phyloP scores from a whole-genome alignment of 2,113 vertebrate species.

The Erythrolamprus reginae region DNA sequence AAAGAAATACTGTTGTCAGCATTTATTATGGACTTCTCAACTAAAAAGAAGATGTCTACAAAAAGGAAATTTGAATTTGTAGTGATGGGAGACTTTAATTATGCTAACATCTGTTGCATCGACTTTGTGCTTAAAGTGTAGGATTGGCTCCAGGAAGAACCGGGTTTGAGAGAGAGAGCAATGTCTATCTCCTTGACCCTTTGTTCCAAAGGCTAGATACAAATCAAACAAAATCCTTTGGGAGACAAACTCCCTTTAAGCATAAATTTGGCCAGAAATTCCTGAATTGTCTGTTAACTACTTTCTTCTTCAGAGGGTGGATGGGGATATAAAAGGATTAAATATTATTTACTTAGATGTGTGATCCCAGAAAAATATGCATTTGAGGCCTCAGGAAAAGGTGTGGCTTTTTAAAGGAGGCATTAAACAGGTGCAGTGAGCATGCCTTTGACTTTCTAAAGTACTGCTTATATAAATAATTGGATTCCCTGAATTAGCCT shows the following conservation, averaged over 20 bases:
- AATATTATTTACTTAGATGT: not conserved
- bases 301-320: not conserved
- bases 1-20: not conserved
- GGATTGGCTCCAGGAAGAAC: not conserved
- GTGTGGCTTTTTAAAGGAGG: not conserved
- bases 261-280: not conserved
- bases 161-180: not conserved
- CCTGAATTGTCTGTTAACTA: not conserved
- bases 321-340: not conserved
- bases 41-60: not conserved
- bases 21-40: not conserved
- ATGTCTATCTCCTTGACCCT: not conserved
- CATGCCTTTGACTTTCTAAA: not conserved
- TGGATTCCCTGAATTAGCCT: not conserved
- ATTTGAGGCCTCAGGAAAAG: not conserved
- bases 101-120: not conserved
- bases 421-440: not conserved
- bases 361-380: not conserved
- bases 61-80: not conserved
- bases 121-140: not conserved
- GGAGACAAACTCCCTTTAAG: not conserved
- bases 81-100: not conserved
- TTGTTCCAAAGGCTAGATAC: not conserved
- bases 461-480: not conserved
- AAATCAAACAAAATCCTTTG: not conserved